A percentile compares a stretch with the other conserved stretches of the same genome.
Conservation (phyloP, 2,797 vertebrate species). For the Bufotes viridis region DNA sequence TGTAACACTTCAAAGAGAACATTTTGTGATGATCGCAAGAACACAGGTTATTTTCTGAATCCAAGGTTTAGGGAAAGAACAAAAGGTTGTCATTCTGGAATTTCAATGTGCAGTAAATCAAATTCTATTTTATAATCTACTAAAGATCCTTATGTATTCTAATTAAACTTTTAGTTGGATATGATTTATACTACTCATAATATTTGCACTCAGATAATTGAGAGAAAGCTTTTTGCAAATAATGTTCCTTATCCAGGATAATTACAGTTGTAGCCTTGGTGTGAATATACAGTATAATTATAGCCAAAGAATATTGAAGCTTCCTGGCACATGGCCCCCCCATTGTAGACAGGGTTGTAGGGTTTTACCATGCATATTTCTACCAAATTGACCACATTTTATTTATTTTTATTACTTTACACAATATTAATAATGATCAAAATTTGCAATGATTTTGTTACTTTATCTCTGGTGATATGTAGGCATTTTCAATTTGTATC, state of each 20-base stretch:
- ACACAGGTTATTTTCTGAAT: constrained; percentile 37
- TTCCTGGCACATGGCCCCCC: constrained; percentile 2
- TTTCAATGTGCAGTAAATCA: constrained; percentile 47
- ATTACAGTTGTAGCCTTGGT: constrained; percentile 52
- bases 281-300: constrained; percentile 57
- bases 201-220: constrained; percentile 61
- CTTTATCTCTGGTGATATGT: too few relatives aligned
- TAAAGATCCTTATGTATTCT: constrained; percentile 54
- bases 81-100: constrained; percentile 52
- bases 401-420: too few relatives aligned
- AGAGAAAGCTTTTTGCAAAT: constrained; percentile 60
- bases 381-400: too few relatives aligned
- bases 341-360: not conserved
- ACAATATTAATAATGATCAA: too few relatives aligned
- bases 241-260: constrained; percentile 57
- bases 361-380: not conserved
- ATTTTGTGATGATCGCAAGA: constrained; percentile 8
- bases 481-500: too few relatives aligned
- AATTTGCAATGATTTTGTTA: too few relatives aligned
- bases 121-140: constrained; percentile 53
- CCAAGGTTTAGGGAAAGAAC: constrained; percentile 18
- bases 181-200: constrained; percentile 61
- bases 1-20: constrained; percentile 16
- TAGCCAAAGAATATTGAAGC: constrained; percentile 15
- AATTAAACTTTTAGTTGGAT: constrained; percentile 63